A percentile compares a stretch with the other conserved stretches of the same genome.
Conservation (phyloP, 1,140 invertebrate genomes). For the Drosophila varians region DNA sequence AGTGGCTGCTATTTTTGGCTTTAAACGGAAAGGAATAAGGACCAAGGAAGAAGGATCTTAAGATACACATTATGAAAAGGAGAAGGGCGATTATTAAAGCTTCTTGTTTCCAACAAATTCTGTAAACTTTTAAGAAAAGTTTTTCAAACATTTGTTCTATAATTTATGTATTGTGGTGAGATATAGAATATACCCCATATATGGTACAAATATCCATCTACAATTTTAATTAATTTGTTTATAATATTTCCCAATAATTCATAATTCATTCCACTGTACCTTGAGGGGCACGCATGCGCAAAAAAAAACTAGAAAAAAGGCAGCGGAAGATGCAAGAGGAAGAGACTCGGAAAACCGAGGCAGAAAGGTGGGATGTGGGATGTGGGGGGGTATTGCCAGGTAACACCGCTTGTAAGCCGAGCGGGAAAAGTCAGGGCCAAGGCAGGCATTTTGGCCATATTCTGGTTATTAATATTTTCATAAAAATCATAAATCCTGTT, state of each 20-base stretch:
- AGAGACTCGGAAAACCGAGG: not conserved
- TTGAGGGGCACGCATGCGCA: conserved; percentile 31
- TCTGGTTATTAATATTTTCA: not conserved
- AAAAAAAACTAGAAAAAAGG: conserved; percentile 30
- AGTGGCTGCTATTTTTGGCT: not conserved
- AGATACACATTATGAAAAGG: too few relatives aligned
- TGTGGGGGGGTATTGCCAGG: conserved; percentile 4
- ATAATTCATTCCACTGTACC: conserved; percentile 14
- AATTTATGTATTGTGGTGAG: too few relatives aligned
- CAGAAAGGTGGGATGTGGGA: not conserved
- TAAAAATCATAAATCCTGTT: not conserved
- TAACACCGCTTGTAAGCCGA: conserved; percentile 22
- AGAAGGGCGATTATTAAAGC: too few relatives aligned
- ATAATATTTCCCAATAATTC: not conserved
- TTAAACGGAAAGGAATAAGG: too few relatives aligned
- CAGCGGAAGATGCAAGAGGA: conserved; percentile 8
- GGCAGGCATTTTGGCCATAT: conserved; percentile 1
- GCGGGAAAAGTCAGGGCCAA: conserved; percentile 3
- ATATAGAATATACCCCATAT: too few relatives aligned
- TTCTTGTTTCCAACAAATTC: too few relatives aligned
- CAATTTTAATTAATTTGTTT: not conserved
- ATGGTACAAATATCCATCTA: too few relatives aligned
- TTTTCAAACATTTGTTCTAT: too few relatives aligned
- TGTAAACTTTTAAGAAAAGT: too few relatives aligned
- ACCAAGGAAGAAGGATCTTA: not conserved